Evolutionary conservation across 2,888 invertebrate species (phyloP), one percentile per base, ranked within the genome.

Genomic region (Ichneumoninae sp.): DNA sequence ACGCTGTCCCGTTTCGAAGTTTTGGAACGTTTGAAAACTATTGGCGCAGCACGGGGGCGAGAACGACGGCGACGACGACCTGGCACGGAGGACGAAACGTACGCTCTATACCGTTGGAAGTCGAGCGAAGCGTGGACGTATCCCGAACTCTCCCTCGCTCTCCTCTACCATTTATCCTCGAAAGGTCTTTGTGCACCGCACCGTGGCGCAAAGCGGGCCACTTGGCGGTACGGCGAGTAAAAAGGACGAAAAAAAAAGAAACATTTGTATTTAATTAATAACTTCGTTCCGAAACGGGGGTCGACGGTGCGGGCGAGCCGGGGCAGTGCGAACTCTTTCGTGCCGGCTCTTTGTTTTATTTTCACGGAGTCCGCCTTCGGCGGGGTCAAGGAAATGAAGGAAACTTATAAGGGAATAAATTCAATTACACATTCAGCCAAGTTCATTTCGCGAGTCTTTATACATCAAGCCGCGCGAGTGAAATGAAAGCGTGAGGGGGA

Each of bases 401-500:
- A 88, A 90, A 89, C 89, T 89, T 88, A 88, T 83, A 87, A 87
- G 86, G 78, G 88, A 86, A 91, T 91, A 90, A 91, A 91, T 90
- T 90, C 88, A 89, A 89, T 90, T 91, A 89, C 86, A 89, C 87
- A 88, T 88, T 87, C 88, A 87, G 85, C 86, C 84, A 86, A 88
- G 88, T 90, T 90, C 89, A 89, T 87, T 89, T 88, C 87, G 82
- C 87, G 85, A 83, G 88, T 85, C 86, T 86, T 90, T 90, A 87
- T 86, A 77, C 77, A 79, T 77, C 60, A 66, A 73, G 50, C 44
- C 33, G 71, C 47, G 36, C 47, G 47, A 50, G 50, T 13, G 52
- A 40, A 66, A 63, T 54, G 54, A 57, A 68, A 30, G 44, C 26
- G 60, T 63, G 63, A 63, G 44, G 52, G 30, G 40, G 44, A 50